Conservation (phyloP, 2,113 vertebrate genomes). For the Mesoclemmys tuberculata region DNA sequence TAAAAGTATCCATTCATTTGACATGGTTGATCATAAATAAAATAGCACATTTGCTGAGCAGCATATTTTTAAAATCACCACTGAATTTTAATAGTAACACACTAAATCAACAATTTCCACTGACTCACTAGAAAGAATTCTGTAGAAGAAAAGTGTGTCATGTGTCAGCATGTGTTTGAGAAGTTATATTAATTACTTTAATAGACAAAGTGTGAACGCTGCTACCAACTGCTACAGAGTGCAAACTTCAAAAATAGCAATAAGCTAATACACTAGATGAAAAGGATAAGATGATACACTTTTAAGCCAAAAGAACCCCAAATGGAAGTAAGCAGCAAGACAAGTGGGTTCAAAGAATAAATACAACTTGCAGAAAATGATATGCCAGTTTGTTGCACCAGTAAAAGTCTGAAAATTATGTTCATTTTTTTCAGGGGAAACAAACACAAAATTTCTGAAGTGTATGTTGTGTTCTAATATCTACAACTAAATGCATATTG, state of each 20-base stretch:
- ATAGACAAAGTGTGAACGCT: not conserved
- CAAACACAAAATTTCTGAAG: not conserved
- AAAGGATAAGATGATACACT: not conserved
- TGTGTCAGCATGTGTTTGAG: not conserved
- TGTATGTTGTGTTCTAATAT: not conserved
- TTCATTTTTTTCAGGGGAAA: not conserved
- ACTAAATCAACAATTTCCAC: not conserved
- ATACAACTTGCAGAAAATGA: not conserved
- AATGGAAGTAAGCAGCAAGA: not conserved
- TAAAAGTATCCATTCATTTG: not conserved
- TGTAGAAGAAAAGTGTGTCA: not conserved
- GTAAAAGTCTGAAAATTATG: not conserved
- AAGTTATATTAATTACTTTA: not conserved
- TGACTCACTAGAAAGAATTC: not conserved
- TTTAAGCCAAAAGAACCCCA: not conserved
- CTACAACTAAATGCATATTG: not conserved
- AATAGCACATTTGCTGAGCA: not conserved
- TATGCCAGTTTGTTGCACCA: not conserved
- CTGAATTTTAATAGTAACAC: not conserved
- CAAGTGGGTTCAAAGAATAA: not conserved
- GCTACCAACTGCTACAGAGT: not conserved
- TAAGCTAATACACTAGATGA: not conserved
- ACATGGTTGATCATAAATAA: not conserved
- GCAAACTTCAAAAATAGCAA: not conserved
- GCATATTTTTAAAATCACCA: not conserved